phyloP scores from a whole-genome alignment of 2,113 vertebrate species.

The Anguilla japonica region DNA sequence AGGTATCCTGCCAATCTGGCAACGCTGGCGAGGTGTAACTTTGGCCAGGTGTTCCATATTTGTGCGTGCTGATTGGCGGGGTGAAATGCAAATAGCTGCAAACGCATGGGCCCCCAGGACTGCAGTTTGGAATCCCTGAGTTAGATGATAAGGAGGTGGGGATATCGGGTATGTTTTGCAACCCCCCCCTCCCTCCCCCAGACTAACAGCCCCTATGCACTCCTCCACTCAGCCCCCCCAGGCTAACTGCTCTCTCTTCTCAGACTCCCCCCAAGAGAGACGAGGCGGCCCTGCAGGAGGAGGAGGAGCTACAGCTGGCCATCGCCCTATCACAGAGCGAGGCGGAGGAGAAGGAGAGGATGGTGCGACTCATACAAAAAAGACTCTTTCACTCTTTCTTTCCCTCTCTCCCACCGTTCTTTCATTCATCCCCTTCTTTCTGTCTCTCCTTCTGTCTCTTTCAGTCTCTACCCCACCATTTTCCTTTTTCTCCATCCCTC shows the following conservation, averaged over 20 bases:
- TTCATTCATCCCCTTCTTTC: background rate
- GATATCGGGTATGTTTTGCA: background rate
- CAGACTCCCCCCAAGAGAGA: constrained; percentile 95
- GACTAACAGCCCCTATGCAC: background rate
- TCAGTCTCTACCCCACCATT: too few species aligned
- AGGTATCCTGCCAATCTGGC: too few species aligned
- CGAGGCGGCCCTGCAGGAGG: constrained; percentile 90
- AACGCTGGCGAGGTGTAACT: too few species aligned
- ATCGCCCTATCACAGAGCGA: constrained; percentile 95
- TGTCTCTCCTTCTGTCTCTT: background rate
- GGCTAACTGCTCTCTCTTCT: background rate
- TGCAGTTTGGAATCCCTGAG: background rate
- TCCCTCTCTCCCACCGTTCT: background rate
- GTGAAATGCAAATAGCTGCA: too few species aligned
- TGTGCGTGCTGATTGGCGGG: too few species aligned
- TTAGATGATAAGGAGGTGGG: too few species aligned
- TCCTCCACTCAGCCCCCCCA: too few species aligned
- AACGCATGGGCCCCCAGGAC: too few species aligned
- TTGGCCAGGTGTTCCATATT: too few species aligned
- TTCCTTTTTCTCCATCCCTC: too few species aligned
- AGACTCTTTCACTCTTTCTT: background rate
- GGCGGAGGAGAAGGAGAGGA: constrained; percentile 93
- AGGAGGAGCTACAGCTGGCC: constrained; percentile 94
- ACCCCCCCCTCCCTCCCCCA: too few species aligned
- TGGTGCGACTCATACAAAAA: constrained; percentile 68